phyloP scores from a whole-genome alignment of 2,888 invertebrate genomes.

The Caenorhabditis doughertyi region DNA sequence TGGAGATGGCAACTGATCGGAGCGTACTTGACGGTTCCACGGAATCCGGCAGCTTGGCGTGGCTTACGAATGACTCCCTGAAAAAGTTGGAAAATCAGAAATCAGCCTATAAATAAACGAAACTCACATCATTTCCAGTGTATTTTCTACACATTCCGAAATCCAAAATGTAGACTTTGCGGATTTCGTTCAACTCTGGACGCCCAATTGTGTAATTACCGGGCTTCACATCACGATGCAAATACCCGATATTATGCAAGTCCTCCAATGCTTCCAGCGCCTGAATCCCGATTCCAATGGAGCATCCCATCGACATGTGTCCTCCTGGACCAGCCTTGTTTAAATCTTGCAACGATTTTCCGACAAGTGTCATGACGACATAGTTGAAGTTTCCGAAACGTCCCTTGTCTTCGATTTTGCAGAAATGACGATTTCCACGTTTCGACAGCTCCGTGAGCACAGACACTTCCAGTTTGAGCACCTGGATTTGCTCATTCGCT shows the following conservation, averaged over 20 bases:
- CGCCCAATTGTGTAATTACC: constrained; percentile 73
- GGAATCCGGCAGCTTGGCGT: constrained; percentile 78
- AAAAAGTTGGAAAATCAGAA: not conserved
- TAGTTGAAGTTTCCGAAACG: constrained; percentile 78
- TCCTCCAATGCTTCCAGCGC: constrained; percentile 72
- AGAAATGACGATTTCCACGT: constrained; percentile 77
- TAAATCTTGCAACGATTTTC: constrained; percentile 76
- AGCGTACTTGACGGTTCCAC: constrained; percentile 79
- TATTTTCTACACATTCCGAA: constrained; percentile 71
- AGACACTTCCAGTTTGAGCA: constrained; percentile 78
- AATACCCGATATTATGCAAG: constrained; percentile 77
- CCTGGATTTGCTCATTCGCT: constrained; percentile 73
- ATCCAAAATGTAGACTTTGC: constrained; percentile 73
- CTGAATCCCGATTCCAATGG: constrained; percentile 68
- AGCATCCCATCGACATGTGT: constrained; percentile 71
- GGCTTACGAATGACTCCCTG: constrained; percentile 78
- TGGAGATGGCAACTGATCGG: constrained; percentile 79
- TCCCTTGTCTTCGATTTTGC: constrained; percentile 79
- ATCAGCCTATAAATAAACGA: not conserved
- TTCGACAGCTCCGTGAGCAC: constrained; percentile 77
- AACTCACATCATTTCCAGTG: constrained; percentile 60
- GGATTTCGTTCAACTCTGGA: constrained; percentile 67
- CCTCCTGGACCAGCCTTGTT: constrained; percentile 70
- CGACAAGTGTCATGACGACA: constrained; percentile 80
- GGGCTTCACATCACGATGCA: constrained; percentile 71